These are phyloP conservation scores for Nemotelus pantherinus DNA, from an alignment of 2,888 invertebrate species.

Conservation along the genomic window DNA sequence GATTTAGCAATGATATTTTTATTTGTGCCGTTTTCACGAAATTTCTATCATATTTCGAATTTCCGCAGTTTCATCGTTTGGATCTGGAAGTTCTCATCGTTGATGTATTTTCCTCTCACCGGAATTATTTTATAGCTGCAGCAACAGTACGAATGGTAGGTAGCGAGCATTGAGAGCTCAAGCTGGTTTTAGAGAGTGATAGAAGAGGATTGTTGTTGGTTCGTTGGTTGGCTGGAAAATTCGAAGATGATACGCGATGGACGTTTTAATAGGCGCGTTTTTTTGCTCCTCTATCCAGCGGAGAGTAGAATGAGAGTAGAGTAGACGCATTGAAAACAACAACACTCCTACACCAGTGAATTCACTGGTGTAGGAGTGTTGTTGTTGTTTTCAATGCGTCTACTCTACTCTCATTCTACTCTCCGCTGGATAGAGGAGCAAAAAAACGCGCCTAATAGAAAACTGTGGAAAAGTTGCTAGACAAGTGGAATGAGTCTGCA, in stretches of 20 bases:
- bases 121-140: slow-evolving; percentile 16
- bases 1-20: slow-evolving; percentile 34
- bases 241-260: slow-evolving; percentile 24
- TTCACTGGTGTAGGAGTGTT: too few relatives aligned
- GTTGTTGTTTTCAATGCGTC: too few relatives aligned
- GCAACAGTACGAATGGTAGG: neutral
- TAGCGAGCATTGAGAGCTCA: neutral
- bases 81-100: neutral
- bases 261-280: too few relatives aligned
- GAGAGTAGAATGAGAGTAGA: too few relatives aligned
- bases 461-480: slow-evolving; percentile 32
- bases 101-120: neutral
- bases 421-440: too few relatives aligned
- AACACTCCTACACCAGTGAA: too few relatives aligned
- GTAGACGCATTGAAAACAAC: too few relatives aligned
- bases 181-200: neutral
- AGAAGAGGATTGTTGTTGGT: neutral
- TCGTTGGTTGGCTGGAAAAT: neutral
- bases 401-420: too few relatives aligned
- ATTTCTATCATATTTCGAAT: slow-evolving; percentile 15
- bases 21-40: slow-evolving; percentile 17
- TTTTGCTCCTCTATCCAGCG: too few relatives aligned
- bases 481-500: slow-evolving; percentile 21
- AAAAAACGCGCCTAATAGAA: too few relatives aligned
- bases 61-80: neutral